Evolutionary conservation across 2,797 vertebrate genomes (phyloP), one percentile per base, ranked within the genome.

Genomic region (Menidia menidia): DNA sequence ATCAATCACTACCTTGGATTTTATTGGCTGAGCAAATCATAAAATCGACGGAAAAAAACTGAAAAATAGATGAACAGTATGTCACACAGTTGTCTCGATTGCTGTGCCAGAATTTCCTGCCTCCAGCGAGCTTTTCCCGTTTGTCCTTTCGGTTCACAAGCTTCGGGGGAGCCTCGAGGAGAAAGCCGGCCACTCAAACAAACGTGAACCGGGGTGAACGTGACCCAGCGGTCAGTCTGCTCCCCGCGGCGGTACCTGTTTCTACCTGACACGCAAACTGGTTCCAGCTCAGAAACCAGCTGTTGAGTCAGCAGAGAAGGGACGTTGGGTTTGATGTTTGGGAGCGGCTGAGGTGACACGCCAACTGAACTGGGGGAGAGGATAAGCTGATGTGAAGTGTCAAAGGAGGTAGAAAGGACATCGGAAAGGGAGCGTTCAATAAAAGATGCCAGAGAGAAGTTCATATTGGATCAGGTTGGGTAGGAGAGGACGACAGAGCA

Each of bases 221-320:
- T 84, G 89, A 89, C 90, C 88, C 71, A 89, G 89, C 74, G 90
- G 90, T 89, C 90, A 89, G 58, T 52, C 19, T 48, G 77, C 62
- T 64, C 68, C 86, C 77, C 32, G 77, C 67, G 43, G 88, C 74
- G 15, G 83, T 86, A 92, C 89, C 89, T 90, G 85, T 85, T 89
- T 70, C 81, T 75, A 89, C 87, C 80, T 83, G 81, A 89, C 86
- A 86, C 66, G 64, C 72, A 82, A 73, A 82, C 76, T 74, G 68
- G 73, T 75, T 58, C 73, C 57, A 82, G 62, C 78, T 65, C 69
- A 6, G 42, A 60, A 77, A 88, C 66, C 85, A 76, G 79, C 86
- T 87, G 89, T 89, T 87, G 82, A 90, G 68, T 83, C 85, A 87
- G 84, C 62, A 6, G 73, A 65, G 64, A 47, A 25, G 50, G 59